phyloP scores from a whole-genome alignment of 2,888 invertebrate genomes.

The Nomada fucata region DNA sequence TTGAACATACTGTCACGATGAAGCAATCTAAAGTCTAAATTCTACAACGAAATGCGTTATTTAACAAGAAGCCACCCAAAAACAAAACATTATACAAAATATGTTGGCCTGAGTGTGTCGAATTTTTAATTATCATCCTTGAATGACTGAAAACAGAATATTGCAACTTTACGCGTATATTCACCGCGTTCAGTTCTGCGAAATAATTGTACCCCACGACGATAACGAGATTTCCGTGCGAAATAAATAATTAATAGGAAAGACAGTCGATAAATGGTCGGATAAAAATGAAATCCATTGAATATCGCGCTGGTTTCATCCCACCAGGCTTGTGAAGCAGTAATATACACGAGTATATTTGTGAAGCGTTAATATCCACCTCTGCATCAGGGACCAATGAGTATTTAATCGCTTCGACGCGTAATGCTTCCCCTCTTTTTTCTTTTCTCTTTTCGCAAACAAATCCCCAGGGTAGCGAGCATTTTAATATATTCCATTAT shows the following conservation, averaged over 20 bases:
- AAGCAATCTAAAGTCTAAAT: no score
- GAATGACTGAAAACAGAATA: no score
- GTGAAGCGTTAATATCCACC: conserved; percentile 10
- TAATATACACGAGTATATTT: conserved; percentile 13
- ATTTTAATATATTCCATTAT: conserved; percentile 32
- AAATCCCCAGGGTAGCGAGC: conserved; percentile 7
- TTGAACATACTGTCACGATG: no score
- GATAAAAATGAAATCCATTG: conserved; percentile 9
- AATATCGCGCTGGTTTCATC: not conserved
- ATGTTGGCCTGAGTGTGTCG: no score
- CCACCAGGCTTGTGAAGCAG: not conserved
- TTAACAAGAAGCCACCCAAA: no score
- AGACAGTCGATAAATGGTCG: not conserved
- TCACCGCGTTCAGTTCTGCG: no score
- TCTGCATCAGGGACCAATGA: not conserved
- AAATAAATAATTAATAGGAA: conserved; percentile 5
- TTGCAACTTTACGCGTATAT: no score
- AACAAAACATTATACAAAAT: no score
- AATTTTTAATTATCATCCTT: no score
- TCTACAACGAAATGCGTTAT: no score
- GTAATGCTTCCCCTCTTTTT: not conserved
- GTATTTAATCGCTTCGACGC: conserved; percentile 20
- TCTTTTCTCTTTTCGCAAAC: not conserved
- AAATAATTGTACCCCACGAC: not conserved
- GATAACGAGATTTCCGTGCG: no score